These are phyloP conservation scores for Cavia aperea DNA, from an alignment of 2,113 vertebrate genomes.

Conservation along the genomic window DNA sequence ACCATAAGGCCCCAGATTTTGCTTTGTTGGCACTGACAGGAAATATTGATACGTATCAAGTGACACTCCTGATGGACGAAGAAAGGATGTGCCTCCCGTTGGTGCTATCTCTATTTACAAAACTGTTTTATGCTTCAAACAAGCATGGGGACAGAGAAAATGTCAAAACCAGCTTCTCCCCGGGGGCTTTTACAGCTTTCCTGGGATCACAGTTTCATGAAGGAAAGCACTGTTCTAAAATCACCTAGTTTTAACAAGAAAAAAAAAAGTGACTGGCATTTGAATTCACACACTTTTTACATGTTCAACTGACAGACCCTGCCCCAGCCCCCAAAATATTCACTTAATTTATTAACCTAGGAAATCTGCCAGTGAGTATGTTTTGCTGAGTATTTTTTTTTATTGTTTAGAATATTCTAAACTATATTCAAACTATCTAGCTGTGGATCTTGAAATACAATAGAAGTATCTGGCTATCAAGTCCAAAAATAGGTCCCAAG, in stretches of 20 bases:
- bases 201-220: background rate
- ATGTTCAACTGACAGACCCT: background rate
- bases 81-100: conserved; percentile 2
- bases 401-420: background rate
- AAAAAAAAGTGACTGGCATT: background rate
- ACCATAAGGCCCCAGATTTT: background rate
- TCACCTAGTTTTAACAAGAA: background rate
- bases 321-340: background rate
- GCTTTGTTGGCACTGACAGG: conserved; percentile 48
- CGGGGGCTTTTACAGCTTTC: conserved; percentile 18
- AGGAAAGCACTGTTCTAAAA: background rate
- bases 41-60: conserved; percentile 66
- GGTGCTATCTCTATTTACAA: conserved; percentile 47
- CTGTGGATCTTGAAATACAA: background rate
- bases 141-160: background rate
- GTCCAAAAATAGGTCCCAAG: background rate
- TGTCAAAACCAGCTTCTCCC: background rate
- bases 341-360: background rate
- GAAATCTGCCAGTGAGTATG: background rate
- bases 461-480: background rate
- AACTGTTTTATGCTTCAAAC: conserved; percentile 19
- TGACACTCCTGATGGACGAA: conserved; percentile 33
- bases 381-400: background rate
- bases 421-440: background rate
- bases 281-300: background rate